Evolutionary conservation across 2,888 invertebrate genomes (phyloP).

Genomic region (Oscheius onirici): DNA sequence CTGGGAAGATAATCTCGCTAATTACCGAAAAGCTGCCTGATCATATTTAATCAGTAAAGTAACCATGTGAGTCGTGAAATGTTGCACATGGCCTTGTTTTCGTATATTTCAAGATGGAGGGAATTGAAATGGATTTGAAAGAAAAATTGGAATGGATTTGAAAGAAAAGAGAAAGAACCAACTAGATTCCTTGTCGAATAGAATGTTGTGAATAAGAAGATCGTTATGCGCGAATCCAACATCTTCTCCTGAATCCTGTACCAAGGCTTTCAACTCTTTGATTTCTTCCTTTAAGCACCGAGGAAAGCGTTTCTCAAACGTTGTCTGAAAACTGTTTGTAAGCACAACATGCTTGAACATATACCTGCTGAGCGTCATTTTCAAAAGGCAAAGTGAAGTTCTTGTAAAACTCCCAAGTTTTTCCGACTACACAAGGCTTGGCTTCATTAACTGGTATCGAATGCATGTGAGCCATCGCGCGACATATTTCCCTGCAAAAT

Average conservation of each 20-base stretch:
- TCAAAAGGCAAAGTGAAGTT: conserved; percentile 34
- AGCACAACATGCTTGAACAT: not conserved
- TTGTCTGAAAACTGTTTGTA: not conserved
- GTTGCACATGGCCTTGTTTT: no score
- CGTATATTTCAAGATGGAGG: no score
- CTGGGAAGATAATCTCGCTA: no score
- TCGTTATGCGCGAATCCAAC: conserved; percentile 97
- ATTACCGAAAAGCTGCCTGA: no score
- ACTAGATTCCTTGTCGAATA: conserved; percentile 79
- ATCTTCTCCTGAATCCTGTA: conserved; percentile 30
- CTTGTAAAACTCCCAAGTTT: conserved; percentile 42
- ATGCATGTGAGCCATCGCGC: conserved; percentile 61
- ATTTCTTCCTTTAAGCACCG: conserved; percentile 35
- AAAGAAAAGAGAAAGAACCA: not conserved
- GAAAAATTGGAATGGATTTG: no score
- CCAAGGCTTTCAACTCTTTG: conserved; percentile 14
- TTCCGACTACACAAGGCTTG: conserved; percentile 43
- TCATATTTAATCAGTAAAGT: no score
- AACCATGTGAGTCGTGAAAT: no score
- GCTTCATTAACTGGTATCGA: conserved; percentile 42
- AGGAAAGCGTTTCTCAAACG: conserved; percentile 35
- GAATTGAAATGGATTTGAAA: no score
- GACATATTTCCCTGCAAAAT: conserved; percentile 56
- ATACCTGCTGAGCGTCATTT: conserved; percentile 29
- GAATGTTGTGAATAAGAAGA: conserved; percentile 90